Conservation (phyloP, 1,140 invertebrate genomes). For the Tachypleus tridentatus region DNA sequence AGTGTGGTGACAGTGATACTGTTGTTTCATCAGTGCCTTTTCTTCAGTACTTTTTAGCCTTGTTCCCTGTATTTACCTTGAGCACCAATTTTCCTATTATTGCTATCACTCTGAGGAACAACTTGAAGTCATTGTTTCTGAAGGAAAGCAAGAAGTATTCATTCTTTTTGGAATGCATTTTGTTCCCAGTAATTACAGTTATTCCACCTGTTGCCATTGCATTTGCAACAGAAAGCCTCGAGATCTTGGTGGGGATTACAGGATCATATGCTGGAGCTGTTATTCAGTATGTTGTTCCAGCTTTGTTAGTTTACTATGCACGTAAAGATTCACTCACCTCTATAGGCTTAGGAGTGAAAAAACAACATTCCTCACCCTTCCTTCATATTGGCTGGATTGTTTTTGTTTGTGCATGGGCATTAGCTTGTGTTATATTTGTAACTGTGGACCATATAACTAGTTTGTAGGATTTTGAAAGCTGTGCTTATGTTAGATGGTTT, state of each 20-base stretch:
- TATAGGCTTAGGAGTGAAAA: constrained; percentile 49
- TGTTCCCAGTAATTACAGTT: constrained; percentile 60
- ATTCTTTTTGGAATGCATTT: constrained; percentile 28
- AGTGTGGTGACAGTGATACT: constrained; percentile 18
- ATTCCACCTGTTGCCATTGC: constrained; percentile 74
- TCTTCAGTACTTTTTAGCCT: constrained; percentile 74
- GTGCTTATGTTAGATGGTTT: too few species aligned
- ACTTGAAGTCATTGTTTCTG: constrained; percentile 70
- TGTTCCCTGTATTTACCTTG: constrained; percentile 94
- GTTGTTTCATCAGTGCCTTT: constrained; percentile 26
- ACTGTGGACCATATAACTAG: constrained; percentile 45
- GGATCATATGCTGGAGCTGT: constrained; percentile 82
- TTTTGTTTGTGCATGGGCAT: constrained; percentile 71
- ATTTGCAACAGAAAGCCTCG: constrained; percentile 64
- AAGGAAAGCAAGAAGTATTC: constrained; percentile 27
- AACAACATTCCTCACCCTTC: constrained; percentile 73
- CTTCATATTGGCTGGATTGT: constrained; percentile 56
- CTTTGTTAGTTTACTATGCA: constrained; percentile 66
- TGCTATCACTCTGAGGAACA: constrained; percentile 89
- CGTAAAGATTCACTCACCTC: constrained; percentile 36
- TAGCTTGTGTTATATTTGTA: constrained; percentile 64
- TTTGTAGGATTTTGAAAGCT: too few species aligned
- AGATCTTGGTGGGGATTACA: constrained; percentile 57
- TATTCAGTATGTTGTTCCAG: constrained; percentile 93
- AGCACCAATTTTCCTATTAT: constrained; percentile 95